Conservation (phyloP, 2,888 invertebrate genomes). For the Polymixis lichenea region DNA sequence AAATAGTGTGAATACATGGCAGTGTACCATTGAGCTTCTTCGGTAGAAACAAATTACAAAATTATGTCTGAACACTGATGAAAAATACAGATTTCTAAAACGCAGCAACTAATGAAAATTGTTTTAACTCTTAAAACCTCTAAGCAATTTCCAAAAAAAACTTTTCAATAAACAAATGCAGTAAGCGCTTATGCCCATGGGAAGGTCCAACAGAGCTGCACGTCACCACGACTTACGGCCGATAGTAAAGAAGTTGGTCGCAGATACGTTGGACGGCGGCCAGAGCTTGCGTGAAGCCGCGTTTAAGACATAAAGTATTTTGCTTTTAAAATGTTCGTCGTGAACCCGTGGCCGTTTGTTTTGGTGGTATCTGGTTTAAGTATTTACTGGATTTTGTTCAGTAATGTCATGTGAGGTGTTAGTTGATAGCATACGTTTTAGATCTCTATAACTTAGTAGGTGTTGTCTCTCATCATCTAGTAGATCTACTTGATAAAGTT, state of each 20-base stretch:
- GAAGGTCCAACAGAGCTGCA: conserved; percentile 22
- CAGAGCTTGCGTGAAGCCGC: conserved; percentile 54
- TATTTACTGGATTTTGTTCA: conserved; percentile 10
- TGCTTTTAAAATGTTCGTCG: conserved; percentile 51
- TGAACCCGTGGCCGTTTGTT: conserved; percentile 23
- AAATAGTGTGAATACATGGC: neutral
- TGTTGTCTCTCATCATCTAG: neutral
- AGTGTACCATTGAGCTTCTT: neutral
- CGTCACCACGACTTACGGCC: conserved; percentile 56
- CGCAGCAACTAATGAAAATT: neutral
- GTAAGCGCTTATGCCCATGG: conserved; percentile 12
- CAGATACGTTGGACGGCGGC: conserved; percentile 65
- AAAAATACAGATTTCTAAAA: neutral
- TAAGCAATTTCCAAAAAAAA: neutral
- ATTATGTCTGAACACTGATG: neutral
- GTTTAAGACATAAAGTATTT: conserved; percentile 48
- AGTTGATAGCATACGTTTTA: neutral
- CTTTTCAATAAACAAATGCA: conserved; percentile 54
- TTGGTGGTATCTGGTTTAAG: conserved; percentile 21
- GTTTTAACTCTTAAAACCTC: neutral
- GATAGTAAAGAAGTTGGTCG: conserved; percentile 61
- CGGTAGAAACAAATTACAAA: neutral
- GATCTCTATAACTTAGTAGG: neutral
- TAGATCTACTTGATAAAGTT: neutral
- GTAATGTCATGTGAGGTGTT: neutral